A percentile compares a stretch with the other conserved stretches of the same genome.
Conservation (phyloP, 2,797 vertebrate genomes). For the Anableps anableps region DNA sequence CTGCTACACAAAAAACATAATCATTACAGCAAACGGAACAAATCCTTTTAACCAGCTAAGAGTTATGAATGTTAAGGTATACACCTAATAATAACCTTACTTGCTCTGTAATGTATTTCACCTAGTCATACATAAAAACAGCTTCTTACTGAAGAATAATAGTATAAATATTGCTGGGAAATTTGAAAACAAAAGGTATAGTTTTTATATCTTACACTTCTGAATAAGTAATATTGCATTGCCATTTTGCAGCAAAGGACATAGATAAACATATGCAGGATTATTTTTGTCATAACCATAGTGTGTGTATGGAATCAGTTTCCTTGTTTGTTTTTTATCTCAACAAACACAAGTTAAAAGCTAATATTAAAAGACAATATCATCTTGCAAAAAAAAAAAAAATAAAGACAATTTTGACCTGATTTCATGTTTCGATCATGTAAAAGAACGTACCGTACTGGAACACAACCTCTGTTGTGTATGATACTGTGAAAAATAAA, state of each 20-base stretch:
- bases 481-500: constrained; percentile 83
- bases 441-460: constrained; percentile 78
- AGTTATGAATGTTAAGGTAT: background rate
- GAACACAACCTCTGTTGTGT: constrained; percentile 57
- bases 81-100: background rate
- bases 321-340: background rate
- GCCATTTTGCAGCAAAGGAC: background rate
- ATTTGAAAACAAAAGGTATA: background rate
- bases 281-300: background rate
- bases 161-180: background rate
- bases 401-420: background rate
- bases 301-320: background rate
- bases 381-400: background rate
- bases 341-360: background rate
- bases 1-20: constrained; percentile 59
- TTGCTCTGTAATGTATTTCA: background rate
- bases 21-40: background rate
- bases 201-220: background rate
- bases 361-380: background rate
- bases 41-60: background rate
- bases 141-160: background rate
- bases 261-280: background rate
- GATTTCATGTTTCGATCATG: constrained; percentile 28
- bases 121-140: background rate
- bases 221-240: background rate